These are phyloP conservation scores for Tetraneura akinire DNA, from an alignment of 1,140 invertebrate species.

Conservation along the genomic window DNA sequence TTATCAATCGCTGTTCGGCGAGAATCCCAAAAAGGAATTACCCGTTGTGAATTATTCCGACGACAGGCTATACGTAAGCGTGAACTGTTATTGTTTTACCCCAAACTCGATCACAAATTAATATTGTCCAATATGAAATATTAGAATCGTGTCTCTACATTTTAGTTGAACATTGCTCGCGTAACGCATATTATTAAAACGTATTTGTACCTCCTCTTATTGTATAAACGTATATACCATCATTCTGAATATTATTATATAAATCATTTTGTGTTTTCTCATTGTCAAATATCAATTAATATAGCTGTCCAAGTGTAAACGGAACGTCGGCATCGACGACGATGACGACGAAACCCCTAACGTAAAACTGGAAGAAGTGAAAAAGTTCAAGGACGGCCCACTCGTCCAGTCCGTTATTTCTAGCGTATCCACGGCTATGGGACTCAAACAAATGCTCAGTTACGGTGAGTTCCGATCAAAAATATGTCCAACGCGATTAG, in stretches of 20 bases:
- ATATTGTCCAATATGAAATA: too few relatives aligned
- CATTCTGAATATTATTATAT: too few relatives aligned
- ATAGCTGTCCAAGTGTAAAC: slow-evolving; percentile 25
- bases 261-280: too few relatives aligned
- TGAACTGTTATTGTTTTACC: too few relatives aligned
- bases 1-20: neutral
- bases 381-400: slow-evolving; percentile 51
- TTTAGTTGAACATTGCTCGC: too few relatives aligned
- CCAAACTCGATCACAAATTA: too few relatives aligned
- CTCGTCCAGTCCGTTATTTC: slow-evolving; percentile 51
- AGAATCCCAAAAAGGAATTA: slow-evolving; percentile 1
- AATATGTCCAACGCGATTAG: neutral
- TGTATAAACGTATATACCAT: too few relatives aligned
- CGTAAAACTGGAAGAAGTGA: slow-evolving; percentile 43
- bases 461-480: slow-evolving; percentile 52
- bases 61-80: slow-evolving; percentile 20
- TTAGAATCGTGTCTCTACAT: too few relatives aligned
- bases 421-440: slow-evolving; percentile 54
- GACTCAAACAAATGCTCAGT: slow-evolving; percentile 54
- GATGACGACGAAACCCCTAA: neutral
- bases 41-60: neutral
- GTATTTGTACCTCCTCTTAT: too few relatives aligned
- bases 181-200: too few relatives aligned
- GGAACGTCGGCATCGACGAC: neutral
- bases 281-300: too few relatives aligned